phyloP scores from a whole-genome alignment of 2,113 vertebrate species.

The Phrynosoma blainvillii region DNA sequence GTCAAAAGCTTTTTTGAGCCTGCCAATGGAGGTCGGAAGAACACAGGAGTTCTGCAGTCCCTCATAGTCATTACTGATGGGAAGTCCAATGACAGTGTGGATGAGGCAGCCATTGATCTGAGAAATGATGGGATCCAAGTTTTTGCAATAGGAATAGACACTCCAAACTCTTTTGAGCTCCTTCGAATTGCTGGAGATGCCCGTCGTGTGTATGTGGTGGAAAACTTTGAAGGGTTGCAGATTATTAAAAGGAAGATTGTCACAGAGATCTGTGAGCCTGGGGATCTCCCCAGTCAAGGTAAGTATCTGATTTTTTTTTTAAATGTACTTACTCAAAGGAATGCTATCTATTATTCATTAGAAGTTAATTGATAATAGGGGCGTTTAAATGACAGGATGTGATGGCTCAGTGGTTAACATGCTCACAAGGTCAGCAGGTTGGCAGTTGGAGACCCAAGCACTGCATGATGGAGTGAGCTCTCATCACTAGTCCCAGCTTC shows the following conservation, averaged over 20 bases:
- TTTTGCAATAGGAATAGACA: constrained; percentile 75
- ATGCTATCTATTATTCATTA: not conserved
- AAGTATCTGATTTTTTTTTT: not conserved
- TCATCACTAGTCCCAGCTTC: no score
- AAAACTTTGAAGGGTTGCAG: constrained; percentile 68
- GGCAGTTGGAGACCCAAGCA: no score
- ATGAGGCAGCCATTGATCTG: constrained; percentile 58
- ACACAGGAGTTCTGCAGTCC: constrained; percentile 69
- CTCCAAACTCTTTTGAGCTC: constrained; percentile 65
- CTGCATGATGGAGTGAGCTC: no score
- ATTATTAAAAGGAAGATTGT: constrained; percentile 67
- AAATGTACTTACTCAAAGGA: not conserved
- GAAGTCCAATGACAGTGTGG: constrained; percentile 65
- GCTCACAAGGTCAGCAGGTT: no score
- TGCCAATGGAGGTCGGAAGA: constrained; percentile 64
- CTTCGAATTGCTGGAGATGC: constrained; percentile 68
- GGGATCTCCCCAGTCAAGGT: not conserved
- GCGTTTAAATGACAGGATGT: no score
- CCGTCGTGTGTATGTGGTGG: constrained; percentile 62
- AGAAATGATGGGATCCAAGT: constrained; percentile 56
- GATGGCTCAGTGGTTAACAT: no score
- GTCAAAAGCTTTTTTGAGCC: constrained; percentile 70
- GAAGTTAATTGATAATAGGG: not conserved
- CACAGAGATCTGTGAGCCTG: constrained; percentile 65
- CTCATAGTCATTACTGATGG: constrained; percentile 83